phyloP scores from a whole-genome alignment of 1,140 invertebrate genomes.

The Drosophila oshimai region DNA sequence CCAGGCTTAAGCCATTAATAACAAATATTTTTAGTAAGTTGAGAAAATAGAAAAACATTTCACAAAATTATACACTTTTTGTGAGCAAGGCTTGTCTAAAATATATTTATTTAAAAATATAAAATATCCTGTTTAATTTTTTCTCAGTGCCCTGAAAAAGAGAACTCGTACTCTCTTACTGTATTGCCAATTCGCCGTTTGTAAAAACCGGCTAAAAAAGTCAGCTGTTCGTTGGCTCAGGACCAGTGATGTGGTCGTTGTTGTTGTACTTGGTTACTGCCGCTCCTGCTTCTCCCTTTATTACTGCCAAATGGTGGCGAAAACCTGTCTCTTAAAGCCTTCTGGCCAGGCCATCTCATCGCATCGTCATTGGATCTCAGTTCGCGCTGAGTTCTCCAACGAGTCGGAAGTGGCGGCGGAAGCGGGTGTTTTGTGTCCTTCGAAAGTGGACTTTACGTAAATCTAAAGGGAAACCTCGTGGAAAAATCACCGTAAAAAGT shows the following conservation, averaged over 20 bases:
- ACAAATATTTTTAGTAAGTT: neutral
- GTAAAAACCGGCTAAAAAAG: conserved; percentile 67
- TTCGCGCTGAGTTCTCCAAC: conserved; percentile 55
- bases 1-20: neutral
- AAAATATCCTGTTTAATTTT: neutral
- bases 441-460: conserved; percentile 33
- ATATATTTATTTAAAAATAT: neutral
- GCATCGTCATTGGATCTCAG: conserved; percentile 22
- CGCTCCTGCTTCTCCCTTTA: conserved; percentile 3
- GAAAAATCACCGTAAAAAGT: conserved; percentile 12
- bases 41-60: too few relatives aligned
- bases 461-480: neutral
- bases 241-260: conserved; percentile 33
- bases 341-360: conserved; percentile 12
- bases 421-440: conserved; percentile 19
- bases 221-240: conserved; percentile 62
- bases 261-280: conserved; percentile 21
- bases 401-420: conserved; percentile 25
- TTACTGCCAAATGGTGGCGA: conserved; percentile 25
- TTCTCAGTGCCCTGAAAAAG: neutral
- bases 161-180: neutral
- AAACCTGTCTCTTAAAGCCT: conserved; percentile 28
- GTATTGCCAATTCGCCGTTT: conserved; percentile 8
- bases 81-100: too few relatives aligned
- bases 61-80: too few relatives aligned